Conservation (phyloP, 2,888 invertebrate species). For the Acanthococcus lagerstroemiae region DNA sequence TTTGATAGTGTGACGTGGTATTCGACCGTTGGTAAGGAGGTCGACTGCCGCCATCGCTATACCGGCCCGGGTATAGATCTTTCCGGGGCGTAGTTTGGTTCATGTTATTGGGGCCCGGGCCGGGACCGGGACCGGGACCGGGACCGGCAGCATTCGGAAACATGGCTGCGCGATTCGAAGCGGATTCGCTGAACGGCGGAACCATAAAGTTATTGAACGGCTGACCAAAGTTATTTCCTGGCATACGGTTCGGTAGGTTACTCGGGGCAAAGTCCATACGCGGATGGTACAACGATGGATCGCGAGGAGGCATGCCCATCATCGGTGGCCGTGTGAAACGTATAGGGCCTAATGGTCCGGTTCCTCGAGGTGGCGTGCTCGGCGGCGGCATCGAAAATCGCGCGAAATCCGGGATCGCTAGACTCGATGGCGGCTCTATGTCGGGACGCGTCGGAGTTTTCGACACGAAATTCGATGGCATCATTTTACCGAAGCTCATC, state of each 20-base stretch:
- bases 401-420: background rate
- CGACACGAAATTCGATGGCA: background rate
- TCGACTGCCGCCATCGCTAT: background rate
- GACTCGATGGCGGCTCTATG: background rate
- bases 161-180: background rate
- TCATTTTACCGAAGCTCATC: background rate
- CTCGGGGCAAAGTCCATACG: background rate
- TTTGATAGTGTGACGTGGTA: background rate
- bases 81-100: background rate
- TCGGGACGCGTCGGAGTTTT: background rate
- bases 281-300: background rate
- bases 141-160: background rate
- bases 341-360: conserved; percentile 1
- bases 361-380: background rate
- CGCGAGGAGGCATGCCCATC: background rate
- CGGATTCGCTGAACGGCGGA: background rate
- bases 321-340: conserved; percentile 5
- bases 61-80: background rate
- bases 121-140: too few species aligned
- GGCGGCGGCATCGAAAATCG: conserved; percentile 11
- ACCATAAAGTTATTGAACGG: background rate
- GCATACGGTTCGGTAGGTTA: too few species aligned
- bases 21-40: background rate
- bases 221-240: background rate
- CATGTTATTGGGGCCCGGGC: background rate